Base-by-base conservation (phyloP, 2,113 vertebrate species). In the Halichoeres trimaculatus region DNA sequence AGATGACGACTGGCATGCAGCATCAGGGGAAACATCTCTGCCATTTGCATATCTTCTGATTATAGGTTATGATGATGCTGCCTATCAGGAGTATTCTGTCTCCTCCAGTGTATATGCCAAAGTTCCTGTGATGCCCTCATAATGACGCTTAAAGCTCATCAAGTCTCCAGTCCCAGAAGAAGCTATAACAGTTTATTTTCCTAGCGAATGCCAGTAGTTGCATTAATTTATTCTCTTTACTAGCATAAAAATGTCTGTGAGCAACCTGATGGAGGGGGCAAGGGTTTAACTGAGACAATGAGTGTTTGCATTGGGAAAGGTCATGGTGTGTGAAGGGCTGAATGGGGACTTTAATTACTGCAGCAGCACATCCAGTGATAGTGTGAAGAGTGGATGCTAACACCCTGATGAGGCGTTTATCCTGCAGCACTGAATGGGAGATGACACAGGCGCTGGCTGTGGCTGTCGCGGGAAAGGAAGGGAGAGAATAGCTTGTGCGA, bases 251-350 rank as follows among this genome's bases (percentile, higher is more conserved):
- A 73, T 70, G 67, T 74, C 68, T 56, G 43, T 85, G 76, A 54
- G 72, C 61, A 55, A 80, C 70, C 78, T 62, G 26, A 64, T 8
- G 60, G 73, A 81, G 55, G 24, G 58, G 61, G 51, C 52, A 53
- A 68, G 55, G 69, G 23, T 84, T 75, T 76, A 76, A 81, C 66
- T 23, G 70, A 84, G 74, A 88, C 81, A 84, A 84, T 85, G 87
- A 86, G 60, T 87, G 81, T 89, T 86, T 89, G 90, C 70, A 26
- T 47, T 71, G 74, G 76, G 78, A 89, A 91, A 91, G 89, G 88
- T 92, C 89, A 91, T 10, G 20, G 59, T 71, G 76, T 85, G 72
- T 54, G 71, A 36, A 70, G 81, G 10, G 56, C 68, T 80, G 83
- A 68, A 84, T 80, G 40, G 63, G 66, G 76, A 73, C 83, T 85